Evolutionary conservation across 2,888 invertebrate species (phyloP), one percentile per base, ranked within the genome.

Genomic region (Ganaspis brasiliensis): DNA sequence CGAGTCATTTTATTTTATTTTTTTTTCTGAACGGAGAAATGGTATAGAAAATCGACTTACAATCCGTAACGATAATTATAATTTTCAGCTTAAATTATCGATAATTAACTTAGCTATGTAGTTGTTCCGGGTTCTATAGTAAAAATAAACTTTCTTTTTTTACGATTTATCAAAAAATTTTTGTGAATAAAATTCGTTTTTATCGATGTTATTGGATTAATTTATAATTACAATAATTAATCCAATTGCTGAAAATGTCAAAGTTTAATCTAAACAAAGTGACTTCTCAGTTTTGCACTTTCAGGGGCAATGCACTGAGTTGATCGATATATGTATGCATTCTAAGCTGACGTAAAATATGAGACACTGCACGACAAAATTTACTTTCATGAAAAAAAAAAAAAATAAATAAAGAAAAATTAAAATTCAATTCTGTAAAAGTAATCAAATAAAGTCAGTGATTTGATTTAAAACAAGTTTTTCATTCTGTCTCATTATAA

Each of bases 241-340:
- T 31, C 31, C 31, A 31, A 31, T 31, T 19, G 16, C 16, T 19
- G 16, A 19, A 26, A 14, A 59, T 26, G 57, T 26, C 26, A 59
- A 67, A 40, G 45, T 24, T 67, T 45, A 67, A 67, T 45, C 24
- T 63, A 19, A 63, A 24, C 45, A n/a, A n/a, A 45, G 14, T 40
- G 24, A 67, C 67, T 67, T 45, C n/a, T 67, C 45, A 59, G 40
- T 59, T 73, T 72, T 59, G 37, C 55, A 52, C 35, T 67, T 63
- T 61, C 52, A 37, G 52, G 74, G 74, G 63, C 74, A 67, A 37
- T 55, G 74, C 21, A 74, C 74, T 26, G 74, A 35, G 74, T 31
- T 26, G 21, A 73, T 59, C 73, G 61, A 73, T 73, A 52, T 26
- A 49, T 40, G 73, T 61, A 26, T 31, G 24, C 61, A 31, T 49